These are phyloP conservation scores for Mixornis gularis DNA, from an alignment of 2,113 vertebrate species.

Conservation along the genomic window DNA sequence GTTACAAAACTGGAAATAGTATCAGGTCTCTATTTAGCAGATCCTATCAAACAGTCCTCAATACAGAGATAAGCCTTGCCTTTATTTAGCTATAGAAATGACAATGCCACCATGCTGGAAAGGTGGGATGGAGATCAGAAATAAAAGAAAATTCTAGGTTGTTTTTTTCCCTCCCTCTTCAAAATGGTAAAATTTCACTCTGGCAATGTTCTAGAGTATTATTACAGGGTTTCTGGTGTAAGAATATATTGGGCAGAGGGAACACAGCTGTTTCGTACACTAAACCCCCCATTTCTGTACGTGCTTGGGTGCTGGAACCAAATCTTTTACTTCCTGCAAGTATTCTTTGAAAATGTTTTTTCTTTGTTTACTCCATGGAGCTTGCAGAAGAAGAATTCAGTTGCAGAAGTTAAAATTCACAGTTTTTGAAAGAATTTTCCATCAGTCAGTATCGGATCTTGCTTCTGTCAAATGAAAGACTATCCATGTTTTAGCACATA, in stretches of 20 bases:
- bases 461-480: background rate
- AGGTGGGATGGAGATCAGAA: background rate
- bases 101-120: background rate
- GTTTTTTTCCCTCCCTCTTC: background rate
- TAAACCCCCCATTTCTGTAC: background rate
- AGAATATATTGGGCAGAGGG: background rate
- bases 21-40: background rate
- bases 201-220: background rate
- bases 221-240: background rate
- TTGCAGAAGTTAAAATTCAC: background rate
- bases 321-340: background rate
- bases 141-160: background rate
- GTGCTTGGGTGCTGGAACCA: background rate
- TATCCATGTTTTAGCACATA: background rate
- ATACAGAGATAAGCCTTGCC: background rate
- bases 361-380: background rate
- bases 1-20: background rate
- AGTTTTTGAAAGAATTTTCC: background rate
- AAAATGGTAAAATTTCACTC: background rate
- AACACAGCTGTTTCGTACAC: background rate
- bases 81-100: background rate
- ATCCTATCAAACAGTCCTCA: background rate
- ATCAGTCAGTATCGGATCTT: background rate
- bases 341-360: background rate
- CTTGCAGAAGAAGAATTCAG: background rate